Evolutionary conservation across 1,140 invertebrate species (phyloP), one percentile per base, ranked within the genome.

Genomic region (Trichomalopsis sarcophagae): DNA sequence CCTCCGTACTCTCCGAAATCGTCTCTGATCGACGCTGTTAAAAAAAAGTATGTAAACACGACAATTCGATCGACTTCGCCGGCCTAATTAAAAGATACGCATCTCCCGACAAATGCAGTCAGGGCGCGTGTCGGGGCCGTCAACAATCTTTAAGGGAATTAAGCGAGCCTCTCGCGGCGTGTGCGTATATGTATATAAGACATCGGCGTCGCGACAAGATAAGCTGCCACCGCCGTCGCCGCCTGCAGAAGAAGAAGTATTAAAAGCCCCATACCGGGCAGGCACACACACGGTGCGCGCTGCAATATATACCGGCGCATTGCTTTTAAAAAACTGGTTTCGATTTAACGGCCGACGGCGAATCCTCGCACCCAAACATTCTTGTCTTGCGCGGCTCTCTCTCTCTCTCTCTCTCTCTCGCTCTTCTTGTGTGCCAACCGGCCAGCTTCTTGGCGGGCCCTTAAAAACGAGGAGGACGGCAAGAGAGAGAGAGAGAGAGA

Each of bases 301-400:
- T 75, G 73, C 73, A 75, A 40, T 44, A 33, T 74, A 55, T 40
- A 73, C n/a, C 33, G 62, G 33, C 47, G 47, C 6, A 68, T 73
- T 80, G n/a, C n/a, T 81, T 85, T 85, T 82, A 71, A 85, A 85
- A 85, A 85, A 85, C 79, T 77, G 79, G 84, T 85, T 85, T 77
- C 62, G 79, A 82, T 85, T 77, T 85, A 81, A 82, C 84, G 79
- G 84, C 47, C 62, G 9, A 55, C 55, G 33, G 73, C 84, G 33
- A 69, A 85, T 81, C 44, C 62, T 85, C 84, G 69, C 78, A 36
- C 50, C 71, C 33, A 74, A 75, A 85, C 69, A 85, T 85, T 85
- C 74, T 82, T 81, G 55, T 71, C 9, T 44, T 40, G 40, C 40
- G 40, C 40, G 10, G 40, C 80, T 27, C 13, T 62, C 55, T 7